These are phyloP conservation scores for Halcyon malimbica DNA, from an alignment of 2,113 vertebrate genomes.

Conservation along the genomic window DNA sequence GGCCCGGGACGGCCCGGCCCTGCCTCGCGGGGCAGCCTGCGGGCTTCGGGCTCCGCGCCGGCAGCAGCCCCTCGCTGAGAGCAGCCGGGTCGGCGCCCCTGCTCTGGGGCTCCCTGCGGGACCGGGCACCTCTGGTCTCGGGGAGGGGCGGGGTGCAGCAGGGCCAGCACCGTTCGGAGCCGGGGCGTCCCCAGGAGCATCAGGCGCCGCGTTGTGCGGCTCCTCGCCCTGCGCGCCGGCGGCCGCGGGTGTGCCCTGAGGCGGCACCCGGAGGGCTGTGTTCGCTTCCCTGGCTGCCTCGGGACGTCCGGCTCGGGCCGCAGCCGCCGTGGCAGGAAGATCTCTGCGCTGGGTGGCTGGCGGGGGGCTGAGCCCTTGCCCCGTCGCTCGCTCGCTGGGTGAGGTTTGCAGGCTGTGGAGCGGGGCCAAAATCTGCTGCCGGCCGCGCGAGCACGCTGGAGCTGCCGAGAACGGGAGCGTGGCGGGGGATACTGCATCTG, in stretches of 20 bases:
- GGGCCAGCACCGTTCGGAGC: rapidly evolving
- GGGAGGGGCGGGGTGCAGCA: neutral
- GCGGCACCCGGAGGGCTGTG: neutral
- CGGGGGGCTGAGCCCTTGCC: neutral
- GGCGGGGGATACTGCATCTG: rapidly evolving
- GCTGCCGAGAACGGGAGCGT: rapidly evolving
- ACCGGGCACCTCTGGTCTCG: rapidly evolving
- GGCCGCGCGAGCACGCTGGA: rapidly evolving
- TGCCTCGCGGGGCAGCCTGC: neutral
- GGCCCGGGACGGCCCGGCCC: too few relatives aligned
- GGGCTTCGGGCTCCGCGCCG: neutral
- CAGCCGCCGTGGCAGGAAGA: neutral
- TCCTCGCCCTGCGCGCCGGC: too few relatives aligned
- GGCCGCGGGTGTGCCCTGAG: neutral
- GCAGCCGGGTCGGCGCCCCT: neutral
- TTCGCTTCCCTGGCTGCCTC: rapidly evolving
- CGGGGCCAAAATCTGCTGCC: neutral
- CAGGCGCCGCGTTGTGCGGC: neutral
- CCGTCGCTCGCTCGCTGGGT: rapidly evolving
- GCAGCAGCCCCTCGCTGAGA: neutral
- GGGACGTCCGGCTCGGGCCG: rapidly evolving
- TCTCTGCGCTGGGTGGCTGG: rapidly evolving
- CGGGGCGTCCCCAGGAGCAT: rapidly evolving
- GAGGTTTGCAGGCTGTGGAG: rapidly evolving
- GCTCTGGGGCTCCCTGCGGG: neutral